These are phyloP conservation scores for Sinocyclocheilus anshuiensis DNA, from an alignment of 2,113 vertebrate genomes.

Conservation along the genomic window DNA sequence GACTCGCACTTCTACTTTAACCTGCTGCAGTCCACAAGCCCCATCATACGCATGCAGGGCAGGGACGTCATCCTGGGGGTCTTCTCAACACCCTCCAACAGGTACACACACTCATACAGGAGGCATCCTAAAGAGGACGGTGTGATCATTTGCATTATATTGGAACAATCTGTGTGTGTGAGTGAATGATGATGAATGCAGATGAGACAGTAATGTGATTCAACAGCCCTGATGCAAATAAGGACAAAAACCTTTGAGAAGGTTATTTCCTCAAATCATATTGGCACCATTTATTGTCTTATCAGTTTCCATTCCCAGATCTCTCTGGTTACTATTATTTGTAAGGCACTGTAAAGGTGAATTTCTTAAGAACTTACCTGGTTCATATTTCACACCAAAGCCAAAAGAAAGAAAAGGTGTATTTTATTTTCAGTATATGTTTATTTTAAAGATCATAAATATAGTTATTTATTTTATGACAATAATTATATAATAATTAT, in stretches of 20 bases:
- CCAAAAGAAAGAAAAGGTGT: too few relatives aligned
- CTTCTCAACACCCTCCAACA: slow-evolving; percentile 94
- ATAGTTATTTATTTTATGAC: neutral
- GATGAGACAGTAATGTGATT: slow-evolving; percentile 26
- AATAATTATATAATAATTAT: too few relatives aligned
- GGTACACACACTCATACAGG: slow-evolving; percentile 69
- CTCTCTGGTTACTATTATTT: neutral
- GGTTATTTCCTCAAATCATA: neutral
- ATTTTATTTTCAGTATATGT: neutral
- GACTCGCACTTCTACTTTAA: slow-evolving; percentile 99
- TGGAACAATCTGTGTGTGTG: slow-evolving; percentile 16
- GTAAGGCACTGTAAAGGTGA: neutral
- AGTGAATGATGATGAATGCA: slow-evolving; percentile 36
- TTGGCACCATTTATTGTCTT: slow-evolving; percentile 3
- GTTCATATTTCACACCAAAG: neutral
- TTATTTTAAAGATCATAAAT: neutral
- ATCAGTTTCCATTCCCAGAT: neutral
- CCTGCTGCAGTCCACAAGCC: slow-evolving; percentile 88
- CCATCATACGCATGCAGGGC: slow-evolving; percentile 87
- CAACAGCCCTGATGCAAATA: slow-evolving; percentile 31
- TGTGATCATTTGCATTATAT: neutral
- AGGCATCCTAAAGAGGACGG: neutral
- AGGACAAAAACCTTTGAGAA: neutral
- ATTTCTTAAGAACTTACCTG: neutral
- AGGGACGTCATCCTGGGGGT: slow-evolving; percentile 88